Evolutionary conservation across 2,888 invertebrate genomes (phyloP), one percentile per base, ranked within the genome.

Genomic region (Euphydryas editha): DNA sequence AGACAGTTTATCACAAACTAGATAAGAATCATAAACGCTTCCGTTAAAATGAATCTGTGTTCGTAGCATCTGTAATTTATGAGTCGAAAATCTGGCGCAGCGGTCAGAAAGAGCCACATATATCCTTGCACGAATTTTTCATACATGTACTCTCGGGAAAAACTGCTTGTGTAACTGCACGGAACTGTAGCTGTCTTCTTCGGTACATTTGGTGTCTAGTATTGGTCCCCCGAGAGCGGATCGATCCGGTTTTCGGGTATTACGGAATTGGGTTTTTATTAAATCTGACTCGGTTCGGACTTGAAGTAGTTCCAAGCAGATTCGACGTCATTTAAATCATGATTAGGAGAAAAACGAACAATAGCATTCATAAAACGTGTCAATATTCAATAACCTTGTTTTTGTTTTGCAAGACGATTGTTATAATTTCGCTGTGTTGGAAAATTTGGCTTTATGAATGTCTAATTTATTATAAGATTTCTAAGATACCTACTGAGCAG

Each of bases 61-160:
- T 70, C 64, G 71, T 71, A 68, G 68, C 75, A 78, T 79, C 72
- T 78, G 78, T 77, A 78, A 79, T 80, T 78, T 79, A 81, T 76
- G 76, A 74, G 70, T 73, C 71, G 75, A 71, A 76, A 81, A 80
- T 77, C 78, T 77, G 78, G 71, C 70, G 71, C 68, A 66, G 62
- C 71, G 57, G 62, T 65, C 60, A 63, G 55, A 62, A 61, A 60
- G 58, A 67, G 54, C 55, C 39, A 39, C 62, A 67, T 67, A 67
- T 67, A 67, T 67, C 36, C 46, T 36, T 37, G 18, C 36, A 42
- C 36, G 51, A 58, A 59, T 59, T 44, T 59, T 62, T 59, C 62
- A 39, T 55, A 54, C 55, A 59, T 36, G 39, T 46, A 24, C 24
- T 36, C 47, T 44, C 8, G 58, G 62, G 55, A 47, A 62, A 62